phyloP scores from a whole-genome alignment of 2,888 invertebrate genomes.

The Sphaeridia pumilis region DNA sequence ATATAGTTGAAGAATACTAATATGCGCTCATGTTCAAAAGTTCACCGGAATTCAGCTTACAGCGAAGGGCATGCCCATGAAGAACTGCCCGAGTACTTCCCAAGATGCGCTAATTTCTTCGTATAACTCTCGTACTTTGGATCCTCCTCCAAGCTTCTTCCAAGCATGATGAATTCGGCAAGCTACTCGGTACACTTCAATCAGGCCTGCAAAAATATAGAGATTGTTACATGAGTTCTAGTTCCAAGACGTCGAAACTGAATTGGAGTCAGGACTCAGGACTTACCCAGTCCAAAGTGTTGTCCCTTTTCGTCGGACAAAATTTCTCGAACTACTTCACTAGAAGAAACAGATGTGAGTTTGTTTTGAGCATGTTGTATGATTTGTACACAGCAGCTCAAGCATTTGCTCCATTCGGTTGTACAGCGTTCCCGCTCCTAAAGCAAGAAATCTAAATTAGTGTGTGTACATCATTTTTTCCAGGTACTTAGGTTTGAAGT shows the following conservation, averaged over 20 bases:
- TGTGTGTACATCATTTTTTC: too few relatives aligned
- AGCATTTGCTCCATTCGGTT: slow-evolving; percentile 42
- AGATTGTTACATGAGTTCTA: too few relatives aligned
- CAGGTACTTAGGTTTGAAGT: slow-evolving; percentile 1
- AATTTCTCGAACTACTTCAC: slow-evolving; percentile 46
- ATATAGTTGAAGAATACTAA: too few relatives aligned
- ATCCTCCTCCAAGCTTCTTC: slow-evolving; percentile 35
- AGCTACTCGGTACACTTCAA: slow-evolving; percentile 43
- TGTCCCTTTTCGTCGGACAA: slow-evolving; percentile 45
- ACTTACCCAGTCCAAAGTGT: slow-evolving; percentile 46
- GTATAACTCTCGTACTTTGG: slow-evolving; percentile 38
- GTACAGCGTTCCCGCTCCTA: slow-evolving; percentile 40
- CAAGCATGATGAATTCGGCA: slow-evolving; percentile 42
- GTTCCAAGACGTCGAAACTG: too few relatives aligned
- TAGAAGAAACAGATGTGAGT: slow-evolving; percentile 46
- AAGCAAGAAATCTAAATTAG: slow-evolving; percentile 8
- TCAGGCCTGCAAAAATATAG: slow-evolving; percentile 40
- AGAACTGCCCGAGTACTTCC: slow-evolving; percentile 42
- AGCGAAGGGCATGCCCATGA: slow-evolving; percentile 26
- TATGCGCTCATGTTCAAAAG: too few relatives aligned
- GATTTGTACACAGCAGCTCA: slow-evolving; percentile 46
- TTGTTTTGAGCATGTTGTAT: slow-evolving; percentile 46
- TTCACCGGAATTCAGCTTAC: too few relatives aligned
- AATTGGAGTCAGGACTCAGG: too few relatives aligned
- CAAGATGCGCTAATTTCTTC: slow-evolving; percentile 42